Evolutionary conservation across 2,797 vertebrate species (phyloP).

Genomic region (Halcyon badia): DNA sequence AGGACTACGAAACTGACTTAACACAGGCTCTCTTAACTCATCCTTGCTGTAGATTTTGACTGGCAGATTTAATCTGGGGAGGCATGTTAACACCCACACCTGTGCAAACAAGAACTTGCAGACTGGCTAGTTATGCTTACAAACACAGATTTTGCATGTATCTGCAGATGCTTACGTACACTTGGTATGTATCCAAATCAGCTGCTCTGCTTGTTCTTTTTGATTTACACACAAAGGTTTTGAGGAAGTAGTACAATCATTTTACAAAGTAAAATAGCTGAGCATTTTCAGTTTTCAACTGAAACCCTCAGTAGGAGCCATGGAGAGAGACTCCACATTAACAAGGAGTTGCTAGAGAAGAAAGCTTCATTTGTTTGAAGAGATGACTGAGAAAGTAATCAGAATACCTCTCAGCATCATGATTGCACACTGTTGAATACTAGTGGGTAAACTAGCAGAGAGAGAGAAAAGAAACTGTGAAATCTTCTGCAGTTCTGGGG

Average conservation of each 20-base stretch:
- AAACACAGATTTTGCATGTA: neutral
- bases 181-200: neutral
- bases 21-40: neutral
- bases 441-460: neutral
- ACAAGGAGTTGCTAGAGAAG: neutral
- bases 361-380: neutral
- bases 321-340: neutral
- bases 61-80: neutral
- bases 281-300: rapidly evolving
- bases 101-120: neutral
- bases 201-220: neutral
- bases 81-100: neutral
- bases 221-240: neutral
- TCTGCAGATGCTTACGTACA: neutral
- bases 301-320: neutral
- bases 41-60: neutral
- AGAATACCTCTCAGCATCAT: neutral
- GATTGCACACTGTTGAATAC: neutral
- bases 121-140: neutral
- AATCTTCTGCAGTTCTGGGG: neutral
- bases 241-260: neutral
- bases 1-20: neutral
- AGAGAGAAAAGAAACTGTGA: neutral
- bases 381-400: neutral
- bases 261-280: neutral